Evolutionary conservation across 2,113 vertebrate genomes (phyloP).

Genomic region (Hippopotamus amphibius): DNA sequence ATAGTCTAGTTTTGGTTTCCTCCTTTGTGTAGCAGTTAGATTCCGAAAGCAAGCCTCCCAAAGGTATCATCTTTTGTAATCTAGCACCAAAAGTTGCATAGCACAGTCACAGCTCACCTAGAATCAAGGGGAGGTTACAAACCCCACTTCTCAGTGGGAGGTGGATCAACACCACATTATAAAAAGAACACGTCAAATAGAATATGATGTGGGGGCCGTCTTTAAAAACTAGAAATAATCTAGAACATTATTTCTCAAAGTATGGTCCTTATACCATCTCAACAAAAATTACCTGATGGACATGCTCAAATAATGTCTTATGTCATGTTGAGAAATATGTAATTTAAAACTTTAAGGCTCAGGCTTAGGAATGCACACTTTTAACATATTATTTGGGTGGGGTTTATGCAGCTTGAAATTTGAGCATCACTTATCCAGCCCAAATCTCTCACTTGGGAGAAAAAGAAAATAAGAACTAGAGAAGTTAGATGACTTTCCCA

Average conservation of each 20-base stretch:
- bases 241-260: background rate
- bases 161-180: background rate
- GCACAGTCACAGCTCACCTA: background rate
- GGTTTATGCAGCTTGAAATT: background rate
- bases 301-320: background rate
- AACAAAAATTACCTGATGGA: background rate
- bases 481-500: background rate
- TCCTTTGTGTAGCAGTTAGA: background rate
- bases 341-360: background rate
- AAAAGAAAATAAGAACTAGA: background rate
- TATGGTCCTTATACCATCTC: background rate
- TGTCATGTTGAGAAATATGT: background rate
- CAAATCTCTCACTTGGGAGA: background rate
- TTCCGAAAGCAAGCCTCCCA: background rate
- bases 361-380: background rate
- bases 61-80: too few relatives aligned
- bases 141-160: background rate
- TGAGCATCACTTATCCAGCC: background rate
- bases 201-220: background rate
- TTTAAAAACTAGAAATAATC: background rate
- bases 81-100: background rate
- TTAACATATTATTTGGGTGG: background rate
- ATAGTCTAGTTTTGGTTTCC: background rate
- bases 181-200: background rate
- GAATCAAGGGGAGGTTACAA: background rate